Evolutionary conservation across 2,797 vertebrate genomes (phyloP), one percentile per base, ranked within the genome.

Genomic region (Hapalemur alaotrensis): DNA sequence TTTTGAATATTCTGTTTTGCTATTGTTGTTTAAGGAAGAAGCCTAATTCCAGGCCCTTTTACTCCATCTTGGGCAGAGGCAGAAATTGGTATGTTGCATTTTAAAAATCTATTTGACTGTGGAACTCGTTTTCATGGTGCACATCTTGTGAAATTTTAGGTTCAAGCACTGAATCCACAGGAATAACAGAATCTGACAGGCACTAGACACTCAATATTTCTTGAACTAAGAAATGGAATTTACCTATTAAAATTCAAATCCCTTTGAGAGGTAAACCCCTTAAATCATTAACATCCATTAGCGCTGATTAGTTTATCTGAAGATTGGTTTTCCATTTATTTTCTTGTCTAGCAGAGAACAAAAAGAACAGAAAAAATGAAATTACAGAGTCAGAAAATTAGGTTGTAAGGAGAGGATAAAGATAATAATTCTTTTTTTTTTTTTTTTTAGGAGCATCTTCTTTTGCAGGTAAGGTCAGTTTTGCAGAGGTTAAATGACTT

Each of bases 211-310:
- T 75, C 72, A 38, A 50, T 91, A 76, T 61, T 73, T 94, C 93
- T 79, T 79, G 46, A 97, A 89, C 73, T 93, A 83, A 91, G 95
- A 95, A 86, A 84, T 63, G 70, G 35, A 94, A 91, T 93, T 96
- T 93, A 89, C 43, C 35, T 94, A 93, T 89, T 79, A 97, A 95
- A 96, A 96, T 89, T 85, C 50, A 95, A 95, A 80, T 95, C 54
- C 23, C 83, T 94, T 83, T 97, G 92, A 86, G 63, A 91, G 14
- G n/a, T 59, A 85, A 89, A 82, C 57, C 13, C 79, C 57, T 87
- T 93, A 96, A 86, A 90, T 86, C 78, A 95, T 83, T 93, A 93
- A 87, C 70, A 83, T 72, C 95, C 46, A 89, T 91, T 87, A 96
- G 18, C 76, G 41, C 80, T 92, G 72, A 90, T 83, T 75, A 52